phyloP scores from a whole-genome alignment of 2,113 vertebrate genomes.

The Cichladusa arquata region DNA sequence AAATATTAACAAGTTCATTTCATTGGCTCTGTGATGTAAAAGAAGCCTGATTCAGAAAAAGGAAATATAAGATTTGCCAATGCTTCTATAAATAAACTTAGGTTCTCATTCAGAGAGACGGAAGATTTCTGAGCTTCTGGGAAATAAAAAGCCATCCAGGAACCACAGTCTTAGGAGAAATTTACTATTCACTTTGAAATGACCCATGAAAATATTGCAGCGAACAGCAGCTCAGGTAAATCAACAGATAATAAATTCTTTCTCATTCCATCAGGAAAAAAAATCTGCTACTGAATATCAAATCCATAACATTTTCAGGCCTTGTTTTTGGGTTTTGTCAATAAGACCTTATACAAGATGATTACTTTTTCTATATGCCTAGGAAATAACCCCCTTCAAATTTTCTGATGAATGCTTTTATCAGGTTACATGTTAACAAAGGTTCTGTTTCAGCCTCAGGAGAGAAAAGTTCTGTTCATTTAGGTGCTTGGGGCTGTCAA shows the following conservation, averaged over 20 bases:
- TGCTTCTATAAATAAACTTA: background rate
- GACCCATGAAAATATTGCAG: background rate
- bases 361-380: background rate
- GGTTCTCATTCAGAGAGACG: background rate
- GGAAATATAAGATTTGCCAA: background rate
- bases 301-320: background rate
- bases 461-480: slow-evolving; percentile 17
- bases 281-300: background rate
- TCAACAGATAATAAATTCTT: background rate
- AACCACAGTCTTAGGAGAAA: background rate
- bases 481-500: slow-evolving; percentile 1
- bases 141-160: background rate
- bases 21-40: background rate
- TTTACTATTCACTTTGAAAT: background rate
- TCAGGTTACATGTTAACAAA: slow-evolving; percentile 21
- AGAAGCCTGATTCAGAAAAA: background rate
- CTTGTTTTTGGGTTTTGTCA: background rate
- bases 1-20: background rate
- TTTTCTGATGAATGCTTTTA: slow-evolving; percentile 8
- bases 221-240: background rate
- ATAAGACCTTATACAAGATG: background rate
- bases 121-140: background rate
- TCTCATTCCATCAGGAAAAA: background rate
- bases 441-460: background rate
- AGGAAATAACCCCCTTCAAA: background rate